Evolutionary conservation across 2,113 vertebrate genomes (phyloP).

Genomic region (Sturnus vulgaris): DNA sequence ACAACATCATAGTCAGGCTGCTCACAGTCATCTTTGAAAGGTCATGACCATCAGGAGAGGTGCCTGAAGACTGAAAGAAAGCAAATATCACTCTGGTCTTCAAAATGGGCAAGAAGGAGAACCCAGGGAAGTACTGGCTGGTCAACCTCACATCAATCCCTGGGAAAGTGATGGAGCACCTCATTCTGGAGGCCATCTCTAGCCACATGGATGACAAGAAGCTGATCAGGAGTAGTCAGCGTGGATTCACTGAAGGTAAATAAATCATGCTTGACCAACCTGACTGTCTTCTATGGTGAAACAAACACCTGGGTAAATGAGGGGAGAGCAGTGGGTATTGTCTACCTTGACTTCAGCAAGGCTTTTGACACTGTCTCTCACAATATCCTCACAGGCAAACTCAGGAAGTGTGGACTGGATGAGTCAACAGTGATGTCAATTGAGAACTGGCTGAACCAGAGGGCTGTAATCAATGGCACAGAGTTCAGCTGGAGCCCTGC

Average conservation of each 20-base stretch:
- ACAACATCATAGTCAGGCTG: not conserved
- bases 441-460: not conserved
- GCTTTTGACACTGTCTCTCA: too few species aligned
- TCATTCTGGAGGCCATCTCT: not conserved
- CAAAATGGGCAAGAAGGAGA: not conserved
- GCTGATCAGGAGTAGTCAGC: not conserved
- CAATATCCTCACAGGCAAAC: not conserved
- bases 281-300: not conserved
- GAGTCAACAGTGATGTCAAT: not conserved
- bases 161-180: not conserved
- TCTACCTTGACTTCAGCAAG: rapidly evolving
- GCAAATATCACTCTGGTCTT: not conserved
- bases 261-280: not conserved
- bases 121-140: not conserved
- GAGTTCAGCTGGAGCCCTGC: not conserved
- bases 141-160: not conserved
- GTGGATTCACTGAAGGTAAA: not conserved
- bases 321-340: not conserved
- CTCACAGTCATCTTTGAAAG: rapidly evolving
- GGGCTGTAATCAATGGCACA: not conserved
- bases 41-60: not conserved
- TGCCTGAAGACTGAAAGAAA: not conserved
- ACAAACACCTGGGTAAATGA: not conserved
- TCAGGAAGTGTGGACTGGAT: not conserved
- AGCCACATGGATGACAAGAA: not conserved